Evolutionary conservation across 53 echinoderm and acorn worm genomes (phyloP), one percentile per base, ranked within the genome.

Genomic region (Temnopleurus reevesii): DNA sequence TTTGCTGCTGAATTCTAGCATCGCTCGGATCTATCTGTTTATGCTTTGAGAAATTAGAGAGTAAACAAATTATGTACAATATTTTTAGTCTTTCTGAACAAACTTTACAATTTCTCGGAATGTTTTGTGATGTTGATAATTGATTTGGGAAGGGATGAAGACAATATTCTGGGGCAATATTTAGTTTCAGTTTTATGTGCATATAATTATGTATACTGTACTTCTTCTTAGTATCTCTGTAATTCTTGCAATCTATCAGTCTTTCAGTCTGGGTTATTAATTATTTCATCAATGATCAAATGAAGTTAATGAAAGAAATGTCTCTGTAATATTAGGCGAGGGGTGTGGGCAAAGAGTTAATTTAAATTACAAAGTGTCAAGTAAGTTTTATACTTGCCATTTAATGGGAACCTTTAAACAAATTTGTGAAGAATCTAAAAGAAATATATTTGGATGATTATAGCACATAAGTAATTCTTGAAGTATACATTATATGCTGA

Each of bases 191-290:
- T 41, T 71, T 71, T 17, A 31, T 43, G 38, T 71, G 71, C 71
- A 71, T 23, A 41, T 41, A n/a, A n/a, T n/a, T n/a, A n/a, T n/a
- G n/a, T n/a, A n/a, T n/a, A n/a, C 41, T 71, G 36, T 71, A 71
- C 19, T 18, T 63, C 13, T 13, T 12, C 2, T 3, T 71, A 41
- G 19, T 17, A 71, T 66, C 36, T 66, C 6, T 41, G 71, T 31
- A 38, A 19, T 71, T 19, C 19, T 71, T 31, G 63, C 63, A 41
- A 71, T 71, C 19, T 38, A n/a, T 38, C 41, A 8, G 71, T 71
- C 71, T 71, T 71, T 71, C 71, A 71, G 23, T 63, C 5, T 63
- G 63, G n/a, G 26, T 59, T 29, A 59, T 63, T 63, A 41, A n/a
- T 71, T 60, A n/a, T n/a, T n/a, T n/a, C n/a, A n/a, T n/a, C n/a